Base-by-base conservation (phyloP, 2,797 vertebrate species). In the Coendou prehensilis region DNA sequence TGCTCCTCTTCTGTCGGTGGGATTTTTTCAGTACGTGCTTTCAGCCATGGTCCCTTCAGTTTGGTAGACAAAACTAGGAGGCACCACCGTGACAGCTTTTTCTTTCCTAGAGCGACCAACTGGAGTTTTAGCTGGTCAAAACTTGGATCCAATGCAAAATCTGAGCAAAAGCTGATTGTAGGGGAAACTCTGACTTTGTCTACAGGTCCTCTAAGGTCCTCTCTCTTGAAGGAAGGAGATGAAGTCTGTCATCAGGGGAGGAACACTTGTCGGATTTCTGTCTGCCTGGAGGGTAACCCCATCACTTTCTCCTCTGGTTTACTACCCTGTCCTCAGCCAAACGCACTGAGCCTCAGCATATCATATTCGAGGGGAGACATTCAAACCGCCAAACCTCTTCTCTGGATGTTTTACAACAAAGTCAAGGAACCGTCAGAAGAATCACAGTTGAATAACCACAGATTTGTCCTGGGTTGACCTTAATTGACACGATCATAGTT, bases 1-100 rank as follows among this genome's bases (percentile, higher is more conserved):
- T 18, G 28, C 47, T 52, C 17, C 9, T 45, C 14, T 30, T 69
- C 54, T 87, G 41, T 81, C 89, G 80, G 73, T 57, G 71, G 23
- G 5, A 63, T 73, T 91, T 94, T 89, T 90, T 83, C 50, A 92
- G 26, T 30, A 83, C 88, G 69, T 79, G 61, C 45, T 96, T 94
- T 57, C 37, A 97, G 88, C 89, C 63, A 41, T 56, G 57, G 87
- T 71, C 18, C 18, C 30, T 82, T 86, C 75, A 52, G 37, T 96
- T 97, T 96, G 33, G 84, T 76, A 96, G 89, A 97, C 47, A 45
- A 23, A 98, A 54, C 0, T 41, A 96, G 54, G 85, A 93, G 59
- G 52, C 37, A 6, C 73, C 57, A 57, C 9, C 87, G 89, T 93
- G 82, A 69, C 85, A 52, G 28, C 3, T n/a, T 84, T 79, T 89